phyloP scores from a whole-genome alignment of 2,888 invertebrate genomes.

The Tillus elongatus region DNA sequence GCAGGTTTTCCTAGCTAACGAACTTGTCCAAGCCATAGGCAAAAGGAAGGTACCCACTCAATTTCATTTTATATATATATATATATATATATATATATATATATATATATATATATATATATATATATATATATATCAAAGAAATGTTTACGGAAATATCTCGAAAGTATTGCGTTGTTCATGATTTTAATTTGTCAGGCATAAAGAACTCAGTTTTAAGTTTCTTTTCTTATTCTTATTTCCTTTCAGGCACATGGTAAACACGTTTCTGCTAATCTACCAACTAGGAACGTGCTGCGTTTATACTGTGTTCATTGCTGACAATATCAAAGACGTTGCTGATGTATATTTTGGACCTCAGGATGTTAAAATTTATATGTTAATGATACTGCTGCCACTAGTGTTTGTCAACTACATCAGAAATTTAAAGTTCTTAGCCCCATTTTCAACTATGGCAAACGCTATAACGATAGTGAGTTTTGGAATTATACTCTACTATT shows the following conservation, averaged over 20 bases:
- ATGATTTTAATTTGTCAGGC: neutral
- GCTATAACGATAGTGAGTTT: slow-evolving; percentile 67
- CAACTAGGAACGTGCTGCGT: slow-evolving; percentile 96
- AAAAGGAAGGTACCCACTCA: too few relatives aligned
- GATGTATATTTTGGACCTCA: slow-evolving; percentile 46
- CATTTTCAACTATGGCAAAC: slow-evolving; percentile 77
- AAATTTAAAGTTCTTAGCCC: slow-evolving; percentile 70
- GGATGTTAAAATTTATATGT: slow-evolving; percentile 58
- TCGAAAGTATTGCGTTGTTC: too few relatives aligned
- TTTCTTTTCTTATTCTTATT: slow-evolving; percentile 13
- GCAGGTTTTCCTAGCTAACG: too few relatives aligned
- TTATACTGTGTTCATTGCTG: slow-evolving; percentile 88
- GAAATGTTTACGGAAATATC: too few relatives aligned
- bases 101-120: too few relatives aligned
- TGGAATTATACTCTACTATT: slow-evolving; percentile 63
- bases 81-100: too few relatives aligned
- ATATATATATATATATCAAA: too few relatives aligned
- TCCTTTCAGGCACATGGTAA: slow-evolving; percentile 57
- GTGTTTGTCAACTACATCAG: slow-evolving; percentile 62
- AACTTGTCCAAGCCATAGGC: too few relatives aligned
- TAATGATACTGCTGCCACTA: slow-evolving; percentile 61
- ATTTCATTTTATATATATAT: too few relatives aligned
- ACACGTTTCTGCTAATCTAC: slow-evolving; percentile 70
- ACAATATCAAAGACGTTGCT: slow-evolving; percentile 66
- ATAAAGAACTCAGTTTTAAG: neutral